Conservation (phyloP, 23 tunicate species). For the Diplosoma virens region DNA sequence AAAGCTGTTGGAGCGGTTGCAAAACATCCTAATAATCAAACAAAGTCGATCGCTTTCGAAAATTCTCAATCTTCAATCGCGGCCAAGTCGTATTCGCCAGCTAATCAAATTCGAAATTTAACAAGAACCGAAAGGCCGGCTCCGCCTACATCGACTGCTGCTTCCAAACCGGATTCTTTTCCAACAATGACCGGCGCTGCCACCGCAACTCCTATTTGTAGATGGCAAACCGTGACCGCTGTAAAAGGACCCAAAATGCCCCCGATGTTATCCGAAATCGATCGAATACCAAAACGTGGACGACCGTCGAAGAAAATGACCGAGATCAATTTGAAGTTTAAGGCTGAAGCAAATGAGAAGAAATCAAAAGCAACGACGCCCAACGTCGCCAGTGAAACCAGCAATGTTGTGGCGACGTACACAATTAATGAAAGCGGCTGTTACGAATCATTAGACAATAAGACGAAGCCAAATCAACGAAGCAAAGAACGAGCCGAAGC, state of each 20-base stretch:
- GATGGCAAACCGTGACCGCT: conserved; percentile 99
- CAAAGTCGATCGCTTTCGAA: not conserved
- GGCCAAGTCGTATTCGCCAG: not conserved
- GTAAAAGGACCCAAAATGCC: conserved; percentile 87
- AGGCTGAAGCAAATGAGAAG: conserved; percentile 16
- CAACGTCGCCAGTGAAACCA: not conserved
- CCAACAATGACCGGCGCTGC: not conserved
- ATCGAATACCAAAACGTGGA: conserved; percentile 91
- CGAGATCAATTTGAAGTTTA: conserved; percentile 67
- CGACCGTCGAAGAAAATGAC: conserved; percentile 92
- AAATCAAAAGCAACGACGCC: not conserved
- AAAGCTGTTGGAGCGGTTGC: not conserved
- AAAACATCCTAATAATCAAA: not conserved
- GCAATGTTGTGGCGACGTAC: conserved; percentile 73
- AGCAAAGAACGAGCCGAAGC: conserved; percentile 90
- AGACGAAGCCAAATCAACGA: conserved; percentile 71
- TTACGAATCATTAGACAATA: conserved; percentile 51
- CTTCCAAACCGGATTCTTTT: not conserved
- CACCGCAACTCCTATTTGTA: not conserved
- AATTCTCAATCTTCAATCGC: not conserved
- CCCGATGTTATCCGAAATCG: conserved; percentile 81
- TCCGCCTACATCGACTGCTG: not conserved
- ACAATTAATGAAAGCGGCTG: conserved; percentile 75
- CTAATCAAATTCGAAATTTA: too few species aligned
- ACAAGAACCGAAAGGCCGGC: not conserved